Base-by-base conservation (phyloP, 2,113 vertebrate genomes). In the Oceanites oceanicus region DNA sequence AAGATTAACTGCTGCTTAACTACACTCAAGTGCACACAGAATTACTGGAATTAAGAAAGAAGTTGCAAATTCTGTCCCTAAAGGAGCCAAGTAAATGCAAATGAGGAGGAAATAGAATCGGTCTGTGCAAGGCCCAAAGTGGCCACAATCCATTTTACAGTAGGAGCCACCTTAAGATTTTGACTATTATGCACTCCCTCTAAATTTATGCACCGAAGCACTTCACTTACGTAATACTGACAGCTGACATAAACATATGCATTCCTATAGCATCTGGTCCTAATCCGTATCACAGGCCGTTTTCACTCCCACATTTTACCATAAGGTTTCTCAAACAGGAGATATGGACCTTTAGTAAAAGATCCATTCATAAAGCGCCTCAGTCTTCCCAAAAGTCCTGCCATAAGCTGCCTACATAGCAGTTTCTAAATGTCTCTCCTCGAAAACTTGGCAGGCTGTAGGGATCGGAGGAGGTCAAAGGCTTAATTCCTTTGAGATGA, bases 201-300 rank as follows among this genome's bases (percentile, higher is more conserved):
- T 65, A 68, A 71, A 95, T 90, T 91, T 78, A 65, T 49, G 53
- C 58, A 40, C 34, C 10, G 5, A 78, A 52, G 40, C 88, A 55
- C 86, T 66, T 36, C 44, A 10, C 47, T 96, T 96, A 97, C n/a
- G 87, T 96, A 97, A 97, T 34, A 49, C 56, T 20, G 76, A 40
- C 94, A 92, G 83, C 82, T 88, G 92, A 83, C 88, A 75, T 3
- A 44, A 70, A 80, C 72, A 88, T 66, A 93, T 36, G 88, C 75
- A 67, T 77, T 90, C 82, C 88, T 45, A 45, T 5, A 90, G 23
- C 79, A 62, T 70, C 36, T 70, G 84, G 76, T n/a, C 82, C 83
- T 34, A 47, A 74, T 38, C 36, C 56, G 10, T 26, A 71, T 4
- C 88, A 14, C 75, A 71, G 42, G 42, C 22, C 68, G 16, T 16